phyloP scores from a whole-genome alignment of 2,797 vertebrate species.

The Synaphobranchus kaupii region DNA sequence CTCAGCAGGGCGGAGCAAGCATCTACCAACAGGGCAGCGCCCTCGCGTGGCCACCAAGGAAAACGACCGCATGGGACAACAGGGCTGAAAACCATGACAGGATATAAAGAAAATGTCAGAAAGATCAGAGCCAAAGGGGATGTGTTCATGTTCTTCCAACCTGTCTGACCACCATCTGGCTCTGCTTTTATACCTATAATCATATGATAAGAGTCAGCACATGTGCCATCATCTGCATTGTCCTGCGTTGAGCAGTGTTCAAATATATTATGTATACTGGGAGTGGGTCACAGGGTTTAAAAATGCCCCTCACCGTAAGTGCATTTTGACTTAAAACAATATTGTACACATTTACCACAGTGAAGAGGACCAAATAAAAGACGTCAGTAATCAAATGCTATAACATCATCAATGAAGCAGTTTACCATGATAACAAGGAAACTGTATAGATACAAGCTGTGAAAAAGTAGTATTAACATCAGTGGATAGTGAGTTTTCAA shows the following conservation, averaged over 20 bases:
- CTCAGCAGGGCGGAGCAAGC: too few relatives aligned
- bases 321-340: not conserved
- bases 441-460: not conserved
- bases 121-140: not conserved
- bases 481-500: not conserved
- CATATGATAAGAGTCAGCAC: not conserved
- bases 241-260: not conserved
- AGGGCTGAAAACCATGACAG: too few relatives aligned
- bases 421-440: not conserved
- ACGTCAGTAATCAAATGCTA: not conserved
- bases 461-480: not conserved
- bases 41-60: too few relatives aligned
- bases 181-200: not conserved
- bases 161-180: not conserved
- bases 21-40: too few relatives aligned
- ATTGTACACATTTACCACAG: not conserved
- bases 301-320: not conserved
- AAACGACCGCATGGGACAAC: too few relatives aligned
- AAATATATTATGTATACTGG: not conserved
- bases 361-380: not conserved
- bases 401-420: not conserved
- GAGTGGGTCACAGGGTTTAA: not conserved
- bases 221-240: not conserved
- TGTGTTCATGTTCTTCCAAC: not conserved
- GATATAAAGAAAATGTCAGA: too few relatives aligned